Evolutionary conservation across 2,797 vertebrate genomes (phyloP), one percentile per base, ranked within the genome.

Genomic region (Ctenopoma multispine): DNA sequence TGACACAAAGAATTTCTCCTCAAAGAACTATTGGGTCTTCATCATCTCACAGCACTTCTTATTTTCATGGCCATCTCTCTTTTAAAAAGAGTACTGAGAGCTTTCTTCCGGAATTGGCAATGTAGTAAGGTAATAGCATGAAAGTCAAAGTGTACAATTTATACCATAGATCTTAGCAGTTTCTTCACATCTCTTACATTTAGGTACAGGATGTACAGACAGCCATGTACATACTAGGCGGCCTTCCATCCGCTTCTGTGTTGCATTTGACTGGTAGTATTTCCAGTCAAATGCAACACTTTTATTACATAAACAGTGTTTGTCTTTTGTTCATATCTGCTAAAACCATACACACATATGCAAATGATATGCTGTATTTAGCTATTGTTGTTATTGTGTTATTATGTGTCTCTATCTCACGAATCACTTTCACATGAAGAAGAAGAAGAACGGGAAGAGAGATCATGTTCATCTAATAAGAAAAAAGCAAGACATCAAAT

Each of bases 401-500:
- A n/a, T n/a, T n/a, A n/a, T n/a, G n/a, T n/a, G n/a, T n/a, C n/a
- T n/a, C n/a, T n/a, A n/a, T n/a, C n/a, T n/a, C n/a, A n/a, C n/a
- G n/a, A n/a, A n/a, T n/a, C n/a, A 27, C 7, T 17, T 60, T 61
- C 11, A 44, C 41, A 31, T 20, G 9, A 75, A 29, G 27, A n/a
- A n/a, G n/a, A n/a, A 66, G 57, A 31, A 27, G 13, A 67, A 51
- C 24, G 44, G 40, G 40, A 44, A 12, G 44, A 17, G 27, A 23
- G 4, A 63, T 51, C 12, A n/a, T 65, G 27, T 56, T 56, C 0
- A 15, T 11, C 7, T 51, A 29, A 67, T 79, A 23, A 36, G 11
- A 53, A 53, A 56, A 72, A 57, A 20, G 3, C 59, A 17, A 66
- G 1, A 43, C 36, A 50, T 56, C 5, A 48, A 34, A 64, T 63